A percentile compares a stretch with the other conserved stretches of the same genome.
Evolutionary conservation across 2,888 invertebrate species (phyloP).

Genomic region (Pollenia labialis): DNA sequence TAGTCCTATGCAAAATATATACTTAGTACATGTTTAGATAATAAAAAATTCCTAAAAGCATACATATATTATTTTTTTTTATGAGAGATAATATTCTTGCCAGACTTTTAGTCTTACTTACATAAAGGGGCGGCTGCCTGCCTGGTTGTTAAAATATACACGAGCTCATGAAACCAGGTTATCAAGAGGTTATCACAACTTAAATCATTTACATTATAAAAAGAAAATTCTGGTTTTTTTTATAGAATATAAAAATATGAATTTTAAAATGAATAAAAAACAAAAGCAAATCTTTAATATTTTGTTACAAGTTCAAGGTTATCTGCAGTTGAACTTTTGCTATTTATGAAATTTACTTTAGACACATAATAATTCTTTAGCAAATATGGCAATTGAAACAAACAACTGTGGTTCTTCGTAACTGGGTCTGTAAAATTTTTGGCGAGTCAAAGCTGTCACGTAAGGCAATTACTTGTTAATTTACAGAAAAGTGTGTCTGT

Average conservation of each 20-base stretch:
- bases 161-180: slow-evolving; percentile 6
- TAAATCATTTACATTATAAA: slow-evolving; percentile 8
- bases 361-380: too few relatives aligned
- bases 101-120: background rate
- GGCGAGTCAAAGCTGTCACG: too few relatives aligned
- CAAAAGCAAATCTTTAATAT: background rate
- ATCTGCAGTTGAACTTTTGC: slow-evolving; percentile 15
- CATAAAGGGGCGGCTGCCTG: background rate
- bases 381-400: too few relatives aligned
- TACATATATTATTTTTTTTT: too few relatives aligned
- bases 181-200: slow-evolving; percentile 45
- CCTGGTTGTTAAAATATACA: background rate
- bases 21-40: background rate
- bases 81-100: background rate
- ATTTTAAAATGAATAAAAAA: background rate
- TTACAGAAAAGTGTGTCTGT: too few relatives aligned
- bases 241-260: background rate
- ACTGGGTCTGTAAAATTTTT: too few relatives aligned
- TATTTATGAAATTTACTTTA: too few relatives aligned
- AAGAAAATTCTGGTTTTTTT: slow-evolving; percentile 14
- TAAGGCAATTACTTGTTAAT: too few relatives aligned
- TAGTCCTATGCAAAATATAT: slow-evolving; percentile 24
- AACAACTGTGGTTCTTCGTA: too few relatives aligned
- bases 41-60: background rate
- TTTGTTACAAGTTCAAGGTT: slow-evolving; percentile 48